These are phyloP conservation scores for Xiphophorus maculatus DNA, from an alignment of 2,113 vertebrate species.

Conservation along the genomic window DNA sequence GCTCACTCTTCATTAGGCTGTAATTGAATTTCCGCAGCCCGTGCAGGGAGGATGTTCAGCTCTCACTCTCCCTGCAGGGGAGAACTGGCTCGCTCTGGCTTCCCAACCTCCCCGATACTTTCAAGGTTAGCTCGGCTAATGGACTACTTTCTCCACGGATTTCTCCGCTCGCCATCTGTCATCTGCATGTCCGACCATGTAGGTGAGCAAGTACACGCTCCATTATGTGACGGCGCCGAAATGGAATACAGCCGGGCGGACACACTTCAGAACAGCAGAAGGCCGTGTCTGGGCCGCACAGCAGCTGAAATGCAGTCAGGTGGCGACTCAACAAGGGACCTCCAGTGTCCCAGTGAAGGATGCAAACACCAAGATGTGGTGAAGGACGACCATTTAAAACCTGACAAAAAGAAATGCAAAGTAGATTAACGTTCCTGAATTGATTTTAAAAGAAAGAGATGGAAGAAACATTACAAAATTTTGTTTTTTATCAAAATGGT, in stretches of 20 bases:
- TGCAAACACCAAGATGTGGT: background rate
- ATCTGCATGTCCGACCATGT: slow-evolving; percentile 29
- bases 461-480: no score
- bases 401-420: background rate
- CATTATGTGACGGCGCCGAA: background rate
- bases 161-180: slow-evolving; percentile 47
- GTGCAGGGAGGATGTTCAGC: slow-evolving; percentile 50
- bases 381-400: background rate
- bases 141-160: slow-evolving; percentile 30
- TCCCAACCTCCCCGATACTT: slow-evolving; percentile 43
- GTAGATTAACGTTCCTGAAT: no score
- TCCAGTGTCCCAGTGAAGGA: background rate
- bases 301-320: background rate
- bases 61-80: slow-evolving; percentile 49
- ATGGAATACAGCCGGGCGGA: background rate
- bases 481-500: no score
- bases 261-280: background rate
- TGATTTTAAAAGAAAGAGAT: no score
- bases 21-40: slow-evolving; percentile 69
- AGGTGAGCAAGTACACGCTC: background rate
- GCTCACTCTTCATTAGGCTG: slow-evolving; percentile 69
- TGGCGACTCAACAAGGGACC: slow-evolving; percentile 6
- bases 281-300: background rate
- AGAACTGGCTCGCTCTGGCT: slow-evolving; percentile 37
- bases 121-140: slow-evolving; percentile 68